A percentile compares a stretch with the other conserved stretches of the same genome.
Conservation (phyloP, 2,797 vertebrate species). For the Myoxocephalus aenaeus region DNA sequence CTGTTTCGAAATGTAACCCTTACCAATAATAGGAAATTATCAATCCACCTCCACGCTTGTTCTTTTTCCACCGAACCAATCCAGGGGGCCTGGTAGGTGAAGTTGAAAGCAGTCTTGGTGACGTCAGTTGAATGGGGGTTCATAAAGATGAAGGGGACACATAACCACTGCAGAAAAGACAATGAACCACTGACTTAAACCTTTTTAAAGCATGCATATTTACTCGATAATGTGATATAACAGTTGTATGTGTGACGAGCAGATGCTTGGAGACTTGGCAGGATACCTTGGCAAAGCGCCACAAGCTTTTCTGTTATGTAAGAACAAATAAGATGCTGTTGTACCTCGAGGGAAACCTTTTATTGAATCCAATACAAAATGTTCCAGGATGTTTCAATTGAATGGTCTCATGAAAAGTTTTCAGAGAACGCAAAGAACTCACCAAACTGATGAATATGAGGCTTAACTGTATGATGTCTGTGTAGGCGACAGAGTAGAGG, state of each 20-base stretch:
- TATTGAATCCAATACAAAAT: not conserved
- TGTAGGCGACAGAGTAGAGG: conserved; percentile 82
- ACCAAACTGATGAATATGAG: conserved; percentile 84
- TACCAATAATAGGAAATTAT: conserved; percentile 72
- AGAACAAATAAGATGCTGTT: not conserved
- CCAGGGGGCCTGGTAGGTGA: conserved; percentile 81
- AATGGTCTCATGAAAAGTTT: not conserved
- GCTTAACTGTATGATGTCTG: conserved; percentile 81
- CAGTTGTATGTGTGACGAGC: not conserved
- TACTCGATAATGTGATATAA: not conserved
- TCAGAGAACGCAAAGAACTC: conserved; percentile 9
- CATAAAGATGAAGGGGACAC: conserved; percentile 80
- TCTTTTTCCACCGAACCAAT: conserved; percentile 74
- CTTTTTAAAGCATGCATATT: not conserved
- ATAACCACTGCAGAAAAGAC: conserved; percentile 66
- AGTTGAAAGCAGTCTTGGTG: conserved; percentile 76
- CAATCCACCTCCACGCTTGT: conserved; percentile 79
- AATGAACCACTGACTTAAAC: not conserved
- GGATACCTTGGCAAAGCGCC: not conserved
- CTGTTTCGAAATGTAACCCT: conserved; percentile 29
- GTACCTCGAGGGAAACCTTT: not conserved
- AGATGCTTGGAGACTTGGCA: not conserved
- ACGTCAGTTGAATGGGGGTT: conserved; percentile 78
- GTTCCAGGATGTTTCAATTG: not conserved
- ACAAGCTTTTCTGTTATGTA: not conserved